These are phyloP conservation scores for Balaeniceps rex DNA, from an alignment of 2,113 vertebrate genomes.

Conservation along the genomic window DNA sequence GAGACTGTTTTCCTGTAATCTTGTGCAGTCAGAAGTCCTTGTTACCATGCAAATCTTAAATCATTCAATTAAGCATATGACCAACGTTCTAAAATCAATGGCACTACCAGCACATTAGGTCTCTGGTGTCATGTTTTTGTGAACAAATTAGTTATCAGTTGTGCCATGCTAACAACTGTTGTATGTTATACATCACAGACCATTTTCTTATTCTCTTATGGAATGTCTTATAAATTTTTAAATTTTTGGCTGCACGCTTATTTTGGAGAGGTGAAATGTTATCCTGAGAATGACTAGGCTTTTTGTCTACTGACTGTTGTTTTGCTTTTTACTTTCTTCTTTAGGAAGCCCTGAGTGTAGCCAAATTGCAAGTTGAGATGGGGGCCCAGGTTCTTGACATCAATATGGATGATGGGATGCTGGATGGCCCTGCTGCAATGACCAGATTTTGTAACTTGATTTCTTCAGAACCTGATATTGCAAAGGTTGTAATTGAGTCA, in stretches of 20 bases:
- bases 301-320: not conserved
- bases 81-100: not conserved
- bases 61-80: not conserved
- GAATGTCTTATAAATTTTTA: not conserved
- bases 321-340: not conserved
- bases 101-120: not conserved
- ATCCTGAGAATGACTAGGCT: not conserved
- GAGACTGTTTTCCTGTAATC: not conserved
- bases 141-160: not conserved
- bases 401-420: conserved; percentile 98
- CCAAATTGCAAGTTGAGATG: conserved; percentile 94
- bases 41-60: not conserved
- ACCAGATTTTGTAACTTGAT: conserved; percentile 90
- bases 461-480: conserved; percentile 91
- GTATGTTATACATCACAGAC: not conserved
- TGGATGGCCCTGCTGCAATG: conserved; percentile 90
- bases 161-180: not conserved
- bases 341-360: conserved; percentile 90
- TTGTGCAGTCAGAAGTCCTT: not conserved
- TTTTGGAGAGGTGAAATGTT: not conserved
- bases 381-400: conserved; percentile 95
- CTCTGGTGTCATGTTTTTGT: not conserved
- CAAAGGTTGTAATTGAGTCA: conserved; percentile 76
- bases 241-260: not conserved
- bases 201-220: not conserved